These are phyloP conservation scores for Stichodactyla helianthus DNA, from an alignment of 64 coral and sea anemone genomes.

Conservation along the genomic window DNA sequence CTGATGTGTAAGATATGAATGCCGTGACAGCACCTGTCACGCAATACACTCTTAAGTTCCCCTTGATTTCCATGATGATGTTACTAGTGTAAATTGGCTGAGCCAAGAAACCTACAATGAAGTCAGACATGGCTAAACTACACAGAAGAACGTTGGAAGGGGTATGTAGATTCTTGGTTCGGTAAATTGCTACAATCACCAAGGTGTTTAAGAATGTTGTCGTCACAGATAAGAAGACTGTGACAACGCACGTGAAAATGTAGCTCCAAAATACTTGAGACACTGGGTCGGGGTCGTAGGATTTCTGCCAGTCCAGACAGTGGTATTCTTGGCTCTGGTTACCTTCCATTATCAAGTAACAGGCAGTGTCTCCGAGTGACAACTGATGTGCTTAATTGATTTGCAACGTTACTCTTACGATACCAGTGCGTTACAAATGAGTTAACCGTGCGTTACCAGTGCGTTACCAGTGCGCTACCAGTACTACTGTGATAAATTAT, in stretches of 20 bases:
- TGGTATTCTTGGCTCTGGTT: not conserved
- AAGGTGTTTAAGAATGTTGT: constrained; percentile 11
- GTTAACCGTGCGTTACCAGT: not conserved
- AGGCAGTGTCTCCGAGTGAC: not conserved
- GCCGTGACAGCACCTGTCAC: constrained; percentile 21
- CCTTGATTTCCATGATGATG: not conserved
- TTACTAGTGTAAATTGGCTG: constrained; percentile 1
- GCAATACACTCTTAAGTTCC: constrained; percentile 11
- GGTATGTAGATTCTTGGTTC: not conserved
- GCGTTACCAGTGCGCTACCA: too few species aligned
- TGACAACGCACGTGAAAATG: constrained; percentile 13
- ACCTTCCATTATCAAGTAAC: not conserved
- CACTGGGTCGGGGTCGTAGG: not conserved
- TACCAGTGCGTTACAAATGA: too few species aligned
- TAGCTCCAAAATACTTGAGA: constrained; percentile 14
- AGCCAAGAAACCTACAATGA: constrained; percentile 10
- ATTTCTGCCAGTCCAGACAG: not conserved
- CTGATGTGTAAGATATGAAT: not conserved
- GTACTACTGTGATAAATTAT: too few species aligned
- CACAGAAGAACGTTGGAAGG: constrained; percentile 31
- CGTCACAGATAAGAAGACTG: not conserved
- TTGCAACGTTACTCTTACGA: not conserved
- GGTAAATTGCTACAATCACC: constrained; percentile 8
- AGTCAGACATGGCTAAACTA: constrained; percentile 24
- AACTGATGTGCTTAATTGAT: too few species aligned